Evolutionary conservation across 2,888 invertebrate genomes (phyloP), one percentile per base, ranked within the genome.

Genomic region (Ditula angustiorana): DNA sequence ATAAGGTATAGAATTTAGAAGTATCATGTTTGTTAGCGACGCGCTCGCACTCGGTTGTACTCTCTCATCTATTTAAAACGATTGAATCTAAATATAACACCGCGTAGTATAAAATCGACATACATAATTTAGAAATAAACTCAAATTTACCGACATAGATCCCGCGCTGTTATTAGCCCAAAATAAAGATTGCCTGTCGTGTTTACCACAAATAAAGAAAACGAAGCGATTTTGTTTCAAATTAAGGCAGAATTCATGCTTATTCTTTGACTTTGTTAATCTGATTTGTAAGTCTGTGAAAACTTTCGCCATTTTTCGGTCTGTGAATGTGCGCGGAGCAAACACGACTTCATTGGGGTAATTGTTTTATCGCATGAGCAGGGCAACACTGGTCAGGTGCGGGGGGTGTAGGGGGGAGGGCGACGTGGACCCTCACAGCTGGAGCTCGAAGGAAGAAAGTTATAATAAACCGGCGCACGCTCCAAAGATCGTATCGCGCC

Each of bases 281-380:
- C 63, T 69, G 60, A 59, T 67, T 56, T 46, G 59, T 61, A 65
- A 46, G 55, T 64, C 53, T 57, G 58, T 58, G 28, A 68, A 67
- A 70, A 60, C 57, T 68, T 64, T 68, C 41, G 59, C 72, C 68
- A 70, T 81, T 79, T 80, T 81, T 77, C 75, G 74, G 77, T 75
- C 77, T 79, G 75, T 73, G 71, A 78, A 79, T 79, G 81, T 82
- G 80, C 77, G 76, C 85, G 83, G 78, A 78, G 69, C 77, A 73
- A 83, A 82, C 83, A 79, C 79, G 78, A 83, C 80, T 88, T 85
- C 81, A 83, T 81, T 81, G 84, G 80, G 84, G 89, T 92, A 91
- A 92, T 92, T 92, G 90, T 92, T 92, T 92, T 91, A 92, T 92
- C 88, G 92, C 92, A 92, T 92, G 92, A 87, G 86, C 79, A 79